Percentiles rank a stretch among this genome's conserved stretches.
Evolutionary conservation across 2,888 invertebrate species (phyloP).

Genomic region (Sycophila texana): DNA sequence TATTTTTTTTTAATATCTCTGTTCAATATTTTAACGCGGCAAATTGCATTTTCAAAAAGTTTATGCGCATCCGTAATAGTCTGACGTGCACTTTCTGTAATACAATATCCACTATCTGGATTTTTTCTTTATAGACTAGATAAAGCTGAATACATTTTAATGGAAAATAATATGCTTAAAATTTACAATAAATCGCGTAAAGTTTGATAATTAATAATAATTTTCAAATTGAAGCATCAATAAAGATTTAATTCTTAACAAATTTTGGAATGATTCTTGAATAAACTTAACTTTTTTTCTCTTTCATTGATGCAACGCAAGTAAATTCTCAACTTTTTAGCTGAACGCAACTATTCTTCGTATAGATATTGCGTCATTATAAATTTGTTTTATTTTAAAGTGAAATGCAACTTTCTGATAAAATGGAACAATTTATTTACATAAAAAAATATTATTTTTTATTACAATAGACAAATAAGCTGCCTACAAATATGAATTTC

Average conservation of each 20-base stretch:
- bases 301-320: constrained; percentile 9
- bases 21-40: constrained; percentile 49
- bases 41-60: constrained; percentile 61
- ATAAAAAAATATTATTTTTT: constrained; percentile 8
- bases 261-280: constrained; percentile 52
- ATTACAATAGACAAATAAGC: constrained; percentile 10
- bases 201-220: constrained; percentile 30
- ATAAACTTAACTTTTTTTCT: constrained; percentile 30
- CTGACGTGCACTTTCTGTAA: constrained; percentile 44
- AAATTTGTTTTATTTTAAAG: constrained; percentile 12
- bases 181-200: constrained; percentile 31
- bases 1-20: constrained; percentile 19
- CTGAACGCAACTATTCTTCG: constrained; percentile 26
- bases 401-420: constrained; percentile 33
- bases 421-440: constrained; percentile 25
- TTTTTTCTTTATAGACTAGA: constrained; percentile 68
- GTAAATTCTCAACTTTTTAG: constrained; percentile 33
- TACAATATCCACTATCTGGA: constrained; percentile 47
- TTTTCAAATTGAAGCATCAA: constrained; percentile 20
- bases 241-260: constrained; percentile 6
- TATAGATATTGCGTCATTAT: constrained; percentile 21
- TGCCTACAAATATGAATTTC: constrained; percentile 25
- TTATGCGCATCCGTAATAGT: constrained; percentile 37
- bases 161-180: constrained; percentile 59
- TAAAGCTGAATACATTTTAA: constrained; percentile 68